Evolutionary conservation across 2,113 vertebrate species (phyloP).

Genomic region (Theropithecus gelada): DNA sequence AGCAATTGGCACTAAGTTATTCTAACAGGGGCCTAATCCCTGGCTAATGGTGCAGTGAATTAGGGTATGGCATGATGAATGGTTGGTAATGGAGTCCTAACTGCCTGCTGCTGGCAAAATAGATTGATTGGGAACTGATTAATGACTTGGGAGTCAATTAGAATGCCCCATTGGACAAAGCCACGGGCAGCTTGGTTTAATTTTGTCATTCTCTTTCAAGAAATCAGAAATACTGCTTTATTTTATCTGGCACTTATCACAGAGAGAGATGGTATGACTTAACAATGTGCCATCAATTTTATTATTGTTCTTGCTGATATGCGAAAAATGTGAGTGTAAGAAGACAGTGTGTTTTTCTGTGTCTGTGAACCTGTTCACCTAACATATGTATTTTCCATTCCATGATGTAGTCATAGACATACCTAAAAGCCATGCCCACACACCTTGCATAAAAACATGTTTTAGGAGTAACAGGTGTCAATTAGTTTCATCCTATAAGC

Average conservation of each 20-base stretch:
- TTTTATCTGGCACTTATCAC: conserved; percentile 47
- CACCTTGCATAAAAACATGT: background rate
- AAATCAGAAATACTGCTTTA: conserved; percentile 62
- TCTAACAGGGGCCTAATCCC: conserved; percentile 45
- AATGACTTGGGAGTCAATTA: conserved; percentile 81
- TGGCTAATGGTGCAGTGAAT: conserved; percentile 79
- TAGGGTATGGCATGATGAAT: conserved; percentile 77
- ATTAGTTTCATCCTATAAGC: background rate
- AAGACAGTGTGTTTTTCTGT: background rate
- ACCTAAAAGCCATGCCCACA: background rate
- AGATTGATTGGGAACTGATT: conserved; percentile 84
- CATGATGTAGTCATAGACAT: background rate
- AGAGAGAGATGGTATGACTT: background rate
- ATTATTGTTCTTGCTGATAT: background rate
- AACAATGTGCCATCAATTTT: background rate
- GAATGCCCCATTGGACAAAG: conserved; percentile 78
- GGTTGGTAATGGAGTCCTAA: conserved; percentile 79
- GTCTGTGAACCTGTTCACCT: background rate
- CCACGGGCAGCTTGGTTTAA: conserved; percentile 63
- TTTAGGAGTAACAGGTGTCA: background rate
- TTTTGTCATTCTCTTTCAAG: conserved; percentile 71
- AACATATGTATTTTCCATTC: background rate
- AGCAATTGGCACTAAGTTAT: conserved; percentile 58
- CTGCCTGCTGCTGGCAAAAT: conserved; percentile 78
- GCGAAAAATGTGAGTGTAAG: background rate